Base-by-base conservation (phyloP, 2,797 vertebrate species). In the Chaetodon trifasciatus region DNA sequence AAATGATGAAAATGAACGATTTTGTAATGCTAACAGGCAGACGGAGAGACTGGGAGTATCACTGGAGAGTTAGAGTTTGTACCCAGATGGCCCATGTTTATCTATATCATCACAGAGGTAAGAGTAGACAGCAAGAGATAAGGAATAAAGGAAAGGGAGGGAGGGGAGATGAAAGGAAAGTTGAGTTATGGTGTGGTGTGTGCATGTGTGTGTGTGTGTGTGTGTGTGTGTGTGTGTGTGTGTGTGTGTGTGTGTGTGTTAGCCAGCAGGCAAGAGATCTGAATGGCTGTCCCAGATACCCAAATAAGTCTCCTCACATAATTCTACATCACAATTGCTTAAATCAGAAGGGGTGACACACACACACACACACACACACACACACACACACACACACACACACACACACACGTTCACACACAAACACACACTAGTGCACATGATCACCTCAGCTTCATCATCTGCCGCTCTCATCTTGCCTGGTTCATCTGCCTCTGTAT, bases 251-350 rank as follows among this genome's bases (percentile, higher is more conserved):
- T 69, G 65, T 77, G n/a, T 70, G 57, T 71, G 35, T 79, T 78
- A 53, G 86, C 82, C 71, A 66, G 82, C 63, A 89, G 86, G 82
- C 81, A 81, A 79, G 52, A 68, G 78, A 89, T 91, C 82, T 88
- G 74, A 88, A 86, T 84, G 83, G 61, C 50, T 91, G 92, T 83
- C 91, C 93, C 82, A 95, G 83, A 95, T 94, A 93, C 91, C 88
- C 90, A 91, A 93, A 94, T 92, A 94, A 93, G 93, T 93, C 90
- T 82, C 81, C 76, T 86, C 92, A 82, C 83, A 87, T 92, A 87
- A 92, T 87, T 86, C 78, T 75, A 84, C 82, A 86, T 90, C 86
- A 76, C 91, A 87, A 84, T 81, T 70, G 78, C 79, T 89, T 78
- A 82, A 91, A 84, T 92, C 88, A 93, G 92, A 90, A 86, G 78